These are phyloP conservation scores for Anableps anableps DNA, from an alignment of 2,797 vertebrate genomes.

Conservation along the genomic window DNA sequence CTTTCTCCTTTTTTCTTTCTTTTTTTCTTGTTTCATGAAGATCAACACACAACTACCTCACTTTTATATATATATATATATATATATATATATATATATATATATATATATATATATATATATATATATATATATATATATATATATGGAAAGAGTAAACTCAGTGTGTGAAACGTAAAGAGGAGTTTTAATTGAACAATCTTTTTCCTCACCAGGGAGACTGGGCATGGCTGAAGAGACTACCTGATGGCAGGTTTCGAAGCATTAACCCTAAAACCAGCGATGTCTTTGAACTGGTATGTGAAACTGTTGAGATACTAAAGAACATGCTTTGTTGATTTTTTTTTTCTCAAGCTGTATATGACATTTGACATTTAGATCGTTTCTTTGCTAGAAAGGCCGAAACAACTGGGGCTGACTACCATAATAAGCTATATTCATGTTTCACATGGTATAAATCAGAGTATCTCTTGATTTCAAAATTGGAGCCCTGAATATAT, in stretches of 20 bases:
- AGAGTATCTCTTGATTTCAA: neutral
- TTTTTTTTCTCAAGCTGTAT: neutral
- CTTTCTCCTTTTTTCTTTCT: no score
- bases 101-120: neutral
- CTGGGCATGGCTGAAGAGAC: conserved; percentile 86
- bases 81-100: neutral
- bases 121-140: neutral
- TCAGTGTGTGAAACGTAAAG: neutral
- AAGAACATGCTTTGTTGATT: neutral
- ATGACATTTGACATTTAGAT: neutral
- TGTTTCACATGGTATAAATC: neutral
- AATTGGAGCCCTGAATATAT: neutral
- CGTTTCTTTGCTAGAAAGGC: neutral
- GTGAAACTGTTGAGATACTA: neutral
- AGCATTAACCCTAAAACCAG: conserved; percentile 81
- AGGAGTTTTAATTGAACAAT: neutral
- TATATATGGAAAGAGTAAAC: neutral
- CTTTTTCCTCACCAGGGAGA: conserved; percentile 75
- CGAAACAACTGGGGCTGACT: neutral
- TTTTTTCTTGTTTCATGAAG: neutral
- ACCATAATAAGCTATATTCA: neutral
- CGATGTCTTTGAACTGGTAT: conserved; percentile 81
- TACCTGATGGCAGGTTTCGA: conserved; percentile 78
- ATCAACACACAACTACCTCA: neutral
- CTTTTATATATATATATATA: neutral